A percentile compares a stretch with the other conserved stretches of the same genome.
phyloP scores from a whole-genome alignment of 2,797 vertebrate genomes.

The Poeciliopsis paucimaculata region DNA sequence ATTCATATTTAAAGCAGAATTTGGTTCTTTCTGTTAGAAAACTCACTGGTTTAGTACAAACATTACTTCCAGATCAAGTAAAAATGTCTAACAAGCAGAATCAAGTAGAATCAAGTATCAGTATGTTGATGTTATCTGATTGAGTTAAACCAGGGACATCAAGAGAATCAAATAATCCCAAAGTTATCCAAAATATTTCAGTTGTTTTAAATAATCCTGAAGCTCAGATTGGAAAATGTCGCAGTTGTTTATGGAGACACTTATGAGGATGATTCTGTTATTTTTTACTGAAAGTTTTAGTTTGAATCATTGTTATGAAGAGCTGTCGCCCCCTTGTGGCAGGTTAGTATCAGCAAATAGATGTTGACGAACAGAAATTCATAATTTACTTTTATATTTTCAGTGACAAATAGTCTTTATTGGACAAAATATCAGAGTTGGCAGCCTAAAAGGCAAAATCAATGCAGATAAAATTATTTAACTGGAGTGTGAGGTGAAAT shows the following conservation, averaged over 20 bases:
- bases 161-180: no score
- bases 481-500: not conserved
- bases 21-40: no score
- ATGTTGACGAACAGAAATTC: not conserved
- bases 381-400: not conserved
- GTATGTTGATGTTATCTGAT: no score
- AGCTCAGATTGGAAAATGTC: not conserved
- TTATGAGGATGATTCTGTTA: not conserved
- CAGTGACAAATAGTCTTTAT: not conserved
- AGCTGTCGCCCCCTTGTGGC: constrained; percentile 57
- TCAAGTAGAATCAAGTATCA: no score
- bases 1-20: not conserved
- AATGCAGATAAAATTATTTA: not conserved
- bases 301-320: not conserved
- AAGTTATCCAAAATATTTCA: not conserved
- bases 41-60: no score
- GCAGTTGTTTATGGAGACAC: not conserved
- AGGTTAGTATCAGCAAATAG: not conserved
- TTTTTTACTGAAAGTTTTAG: not conserved
- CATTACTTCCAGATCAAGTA: no score
- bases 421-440: not conserved
- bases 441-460: not conserved
- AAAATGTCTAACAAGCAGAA: no score
- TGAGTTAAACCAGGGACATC: not conserved
- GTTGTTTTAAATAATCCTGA: not conserved